These are phyloP conservation scores for Hemiprocne comata DNA, from an alignment of 2,113 vertebrate genomes.

Conservation along the genomic window DNA sequence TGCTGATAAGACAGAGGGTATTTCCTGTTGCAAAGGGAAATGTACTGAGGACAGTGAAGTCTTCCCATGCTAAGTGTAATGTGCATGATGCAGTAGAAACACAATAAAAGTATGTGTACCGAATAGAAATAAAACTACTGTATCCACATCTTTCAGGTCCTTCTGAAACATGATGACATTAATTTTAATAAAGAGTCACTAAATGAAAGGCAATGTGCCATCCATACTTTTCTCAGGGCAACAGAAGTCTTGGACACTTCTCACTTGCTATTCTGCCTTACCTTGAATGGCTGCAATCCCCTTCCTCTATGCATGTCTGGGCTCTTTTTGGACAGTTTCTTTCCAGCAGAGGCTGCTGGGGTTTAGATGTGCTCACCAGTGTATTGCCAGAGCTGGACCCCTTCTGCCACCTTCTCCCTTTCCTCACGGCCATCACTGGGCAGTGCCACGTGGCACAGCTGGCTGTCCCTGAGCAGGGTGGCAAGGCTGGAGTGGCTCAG, in stretches of 20 bases:
- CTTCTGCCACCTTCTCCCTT: not conserved
- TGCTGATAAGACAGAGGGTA: not conserved
- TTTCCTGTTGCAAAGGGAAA: not conserved
- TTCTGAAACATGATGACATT: not conserved
- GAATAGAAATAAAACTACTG: not conserved
- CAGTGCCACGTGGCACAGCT: rapidly evolving
- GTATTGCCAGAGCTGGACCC: not conserved
- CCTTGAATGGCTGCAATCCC: not conserved
- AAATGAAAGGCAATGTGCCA: not conserved
- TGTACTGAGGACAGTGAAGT: not conserved
- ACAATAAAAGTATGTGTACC: not conserved
- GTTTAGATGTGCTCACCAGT: rapidly evolving
- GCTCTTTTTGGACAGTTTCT: not conserved
- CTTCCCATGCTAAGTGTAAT: not conserved
- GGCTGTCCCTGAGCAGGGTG: not conserved
- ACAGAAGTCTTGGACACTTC: not conserved
- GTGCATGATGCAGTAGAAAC: not conserved
- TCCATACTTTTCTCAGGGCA: not conserved
- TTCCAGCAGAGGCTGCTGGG: not conserved
- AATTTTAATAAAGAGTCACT: not conserved
- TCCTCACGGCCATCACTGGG: rapidly evolving
- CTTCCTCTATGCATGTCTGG: not conserved
- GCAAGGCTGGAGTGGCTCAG: not conserved
- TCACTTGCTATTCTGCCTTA: not conserved
- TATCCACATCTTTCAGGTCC: not conserved